Percentiles rank a stretch among this genome's conserved stretches.
Conservation (phyloP, 2,113 vertebrate species). For the Etia nguti region DNA sequence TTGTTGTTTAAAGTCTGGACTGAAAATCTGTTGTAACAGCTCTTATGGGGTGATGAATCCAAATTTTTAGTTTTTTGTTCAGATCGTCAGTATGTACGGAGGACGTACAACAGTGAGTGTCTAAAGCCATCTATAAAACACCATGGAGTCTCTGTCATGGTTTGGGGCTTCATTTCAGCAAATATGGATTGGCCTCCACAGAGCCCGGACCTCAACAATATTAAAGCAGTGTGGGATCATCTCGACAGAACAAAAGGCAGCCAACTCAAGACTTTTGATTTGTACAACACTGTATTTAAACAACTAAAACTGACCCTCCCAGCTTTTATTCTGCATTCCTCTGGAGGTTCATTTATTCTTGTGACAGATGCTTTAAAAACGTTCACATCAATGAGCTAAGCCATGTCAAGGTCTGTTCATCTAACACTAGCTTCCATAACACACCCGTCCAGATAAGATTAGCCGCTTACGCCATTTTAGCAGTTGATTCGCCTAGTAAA, state of each 20-base stretch:
- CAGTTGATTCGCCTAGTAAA: background rate
- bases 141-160: too few species aligned
- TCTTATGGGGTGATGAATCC: rapidly evolving
- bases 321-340: background rate
- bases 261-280: background rate
- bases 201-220: background rate
- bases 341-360: background rate
- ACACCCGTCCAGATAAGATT: background rate
- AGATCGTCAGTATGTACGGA: background rate
- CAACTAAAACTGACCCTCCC: background rate
- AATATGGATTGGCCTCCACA: background rate
- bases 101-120: background rate
- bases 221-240: background rate
- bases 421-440: background rate
- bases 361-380: background rate
- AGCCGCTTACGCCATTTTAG: background rate
- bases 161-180: background rate
- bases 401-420: background rate
- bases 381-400: background rate
- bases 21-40: background rate
- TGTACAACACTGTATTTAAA: background rate
- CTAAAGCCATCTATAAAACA: background rate
- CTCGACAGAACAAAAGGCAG: background rate
- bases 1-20: background rate
- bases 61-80: background rate